These are phyloP conservation scores for Platyrinchus mystaceus DNA, from an alignment of 2,797 vertebrate species.

Conservation along the genomic window DNA sequence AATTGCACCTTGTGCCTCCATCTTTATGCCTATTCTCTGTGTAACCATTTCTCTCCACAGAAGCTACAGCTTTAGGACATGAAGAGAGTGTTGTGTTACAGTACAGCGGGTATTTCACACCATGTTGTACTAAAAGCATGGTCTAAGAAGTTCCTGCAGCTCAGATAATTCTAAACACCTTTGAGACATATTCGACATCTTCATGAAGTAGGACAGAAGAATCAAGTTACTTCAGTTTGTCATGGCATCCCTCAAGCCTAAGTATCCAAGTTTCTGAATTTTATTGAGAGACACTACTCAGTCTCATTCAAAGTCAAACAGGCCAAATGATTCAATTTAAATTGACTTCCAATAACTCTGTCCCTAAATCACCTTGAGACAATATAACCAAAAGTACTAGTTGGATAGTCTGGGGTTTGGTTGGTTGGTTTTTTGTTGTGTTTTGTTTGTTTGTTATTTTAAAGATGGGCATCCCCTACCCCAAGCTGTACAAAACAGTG, in stretches of 20 bases:
- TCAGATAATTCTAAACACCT: not conserved
- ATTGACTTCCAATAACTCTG: not conserved
- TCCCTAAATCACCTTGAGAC: not conserved
- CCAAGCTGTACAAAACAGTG: not conserved
- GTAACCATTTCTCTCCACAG: not conserved
- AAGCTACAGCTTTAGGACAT: not conserved
- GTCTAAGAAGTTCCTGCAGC: not conserved
- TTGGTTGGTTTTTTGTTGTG: not conserved
- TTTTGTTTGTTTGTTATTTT: not conserved
- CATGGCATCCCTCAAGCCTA: not conserved
- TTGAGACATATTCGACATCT: not conserved
- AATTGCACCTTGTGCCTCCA: not conserved
- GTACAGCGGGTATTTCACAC: not conserved
- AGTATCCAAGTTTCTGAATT: not conserved
- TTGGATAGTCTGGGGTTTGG: not conserved
- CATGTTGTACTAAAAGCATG: not conserved
- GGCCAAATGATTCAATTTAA: not conserved
- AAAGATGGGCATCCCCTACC: rapidly evolving
- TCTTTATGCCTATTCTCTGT: not conserved
- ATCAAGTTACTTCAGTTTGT: not conserved
- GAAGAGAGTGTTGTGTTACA: not conserved
- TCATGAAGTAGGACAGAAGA: not conserved
- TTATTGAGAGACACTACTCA: not conserved
- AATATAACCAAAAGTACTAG: not conserved
- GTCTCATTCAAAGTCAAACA: not conserved